Evolutionary conservation across 2,888 invertebrate genomes (phyloP), one percentile per base, ranked within the genome.

Genomic region (Tipula helvola): DNA sequence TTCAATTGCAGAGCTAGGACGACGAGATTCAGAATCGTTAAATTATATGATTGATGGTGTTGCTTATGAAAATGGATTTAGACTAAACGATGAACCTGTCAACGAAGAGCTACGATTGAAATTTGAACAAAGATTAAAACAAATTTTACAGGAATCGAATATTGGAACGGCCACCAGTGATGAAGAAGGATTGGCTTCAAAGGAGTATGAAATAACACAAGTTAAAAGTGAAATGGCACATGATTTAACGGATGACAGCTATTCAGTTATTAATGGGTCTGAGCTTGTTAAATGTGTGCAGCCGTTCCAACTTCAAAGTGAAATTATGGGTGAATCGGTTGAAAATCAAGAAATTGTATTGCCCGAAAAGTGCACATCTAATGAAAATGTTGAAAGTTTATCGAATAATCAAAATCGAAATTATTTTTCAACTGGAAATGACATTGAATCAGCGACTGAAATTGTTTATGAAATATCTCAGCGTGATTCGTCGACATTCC

Each of bases 11-110:
- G 89, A 88, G 85, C 90, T 90, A 0, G 88, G 88, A 2, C 89
- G 89, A 0, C 88, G 88, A 36, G 91, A 90, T 47, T 87, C 86
- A 28, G 87, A 88, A 2, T 89, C 88, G 3, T 88, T 88, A 1
- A 89, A 90, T 87, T 89, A 88, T 16, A 91, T 91, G 91, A 89
- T 90, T 88, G 91, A 92, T 88, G 91, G 91, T 2, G 89, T 91
- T 12, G 88, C 88, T 13, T 91, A 91, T 86, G 89, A 89, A 86
- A 90, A 91, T 85, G 91, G 91, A 0, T 90, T 90, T 86, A 90
- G 92, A 0, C n/a, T 18, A 84, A 10, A 86, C 18, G 57, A 36
- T 41, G 57, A 86, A 36, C 87, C 87, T 39, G 86, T 87, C 5
- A 36, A 36, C 28, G 88, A 88, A 71, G 87, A 87, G 39, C 86